phyloP scores from a whole-genome alignment of 2,797 vertebrate species.

The Poecilia gillii region DNA sequence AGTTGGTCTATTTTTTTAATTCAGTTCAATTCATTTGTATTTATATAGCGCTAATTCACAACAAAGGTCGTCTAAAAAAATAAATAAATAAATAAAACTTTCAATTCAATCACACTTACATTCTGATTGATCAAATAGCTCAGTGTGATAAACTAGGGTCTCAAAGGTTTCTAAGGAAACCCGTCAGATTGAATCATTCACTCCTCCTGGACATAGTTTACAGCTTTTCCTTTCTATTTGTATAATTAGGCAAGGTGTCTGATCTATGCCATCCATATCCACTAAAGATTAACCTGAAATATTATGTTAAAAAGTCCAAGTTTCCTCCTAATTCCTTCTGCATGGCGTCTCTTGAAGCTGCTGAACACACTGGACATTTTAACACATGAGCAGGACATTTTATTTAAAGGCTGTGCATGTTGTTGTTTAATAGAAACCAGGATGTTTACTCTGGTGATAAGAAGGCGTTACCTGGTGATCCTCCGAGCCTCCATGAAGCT shows the following conservation, averaged over 20 bases:
- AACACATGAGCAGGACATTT: not conserved
- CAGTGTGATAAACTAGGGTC: too few species aligned
- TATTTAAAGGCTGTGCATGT: not conserved
- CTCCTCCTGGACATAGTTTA: too few species aligned
- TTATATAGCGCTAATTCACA: too few species aligned
- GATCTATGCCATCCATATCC: not conserved
- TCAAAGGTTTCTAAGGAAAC: too few species aligned
- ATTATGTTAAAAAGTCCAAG: not conserved
- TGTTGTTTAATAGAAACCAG: not conserved
- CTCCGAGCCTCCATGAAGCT: slow-evolving; percentile 98
- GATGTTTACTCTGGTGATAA: not conserved
- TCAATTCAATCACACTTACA: too few species aligned
- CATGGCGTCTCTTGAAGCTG: not conserved
- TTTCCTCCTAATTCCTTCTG: not conserved
- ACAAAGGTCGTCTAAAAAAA: too few species aligned
- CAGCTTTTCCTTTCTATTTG: not conserved
- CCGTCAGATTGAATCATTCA: too few species aligned
- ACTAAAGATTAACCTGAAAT: not conserved
- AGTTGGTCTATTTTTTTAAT: not conserved
- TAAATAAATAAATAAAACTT: too few species aligned
- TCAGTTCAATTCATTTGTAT: not conserved
- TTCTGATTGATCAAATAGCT: too few species aligned
- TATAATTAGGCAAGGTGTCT: not conserved
- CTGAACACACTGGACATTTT: not conserved
- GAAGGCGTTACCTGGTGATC: slow-evolving; percentile 90